Base-by-base conservation (phyloP, 1,140 invertebrate genomes). In the Teleopsis dalmanni region DNA sequence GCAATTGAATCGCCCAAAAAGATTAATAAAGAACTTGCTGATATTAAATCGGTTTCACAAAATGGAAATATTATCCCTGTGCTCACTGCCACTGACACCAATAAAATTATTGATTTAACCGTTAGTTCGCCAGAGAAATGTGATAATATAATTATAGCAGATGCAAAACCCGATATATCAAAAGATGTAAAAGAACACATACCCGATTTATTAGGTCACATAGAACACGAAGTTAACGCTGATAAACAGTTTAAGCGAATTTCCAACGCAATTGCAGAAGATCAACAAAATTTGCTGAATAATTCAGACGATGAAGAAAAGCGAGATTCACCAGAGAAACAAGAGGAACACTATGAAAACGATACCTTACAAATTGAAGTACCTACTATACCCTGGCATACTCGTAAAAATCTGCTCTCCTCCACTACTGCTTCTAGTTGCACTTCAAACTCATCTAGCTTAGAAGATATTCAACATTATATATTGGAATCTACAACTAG, bases 321-420 rank as follows among this genome's bases (percentile, higher is more conserved):
- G 63, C 65, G 54, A 53, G 70, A 48, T 62, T 70, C 52, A 50
- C 67, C 57, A 49, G 80, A 51, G 73, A 80, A 36, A 59, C 74
- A 47, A 78, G 79, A 82, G 45, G 71, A 81, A 25, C 80, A 83
- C 1, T 80, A 81, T 1, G 72, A 81, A 6, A 57, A 52, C 4
- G 59, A 60, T n/a, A 57, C 54, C 4, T 51, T 67, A 5, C 64
- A 67, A 49, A 70, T 65, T 11, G 53, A 70, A 51, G 82, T 85
- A 3, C 82, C 83, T 0, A 75, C 82, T 47, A 79, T 84, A 18
- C 75, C 81, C 16, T 82, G 81, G 80, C 69, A 59, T 31, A 77
- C 73, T 31, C 57, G 65, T 19, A 42, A 73, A 68, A 43, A 34
- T 25, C 34, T 14, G 11, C 29, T 21, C 10, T 44, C 40, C 18